Conservation (phyloP, 2,888 invertebrate genomes). For the Synanthedon vespiformis region DNA sequence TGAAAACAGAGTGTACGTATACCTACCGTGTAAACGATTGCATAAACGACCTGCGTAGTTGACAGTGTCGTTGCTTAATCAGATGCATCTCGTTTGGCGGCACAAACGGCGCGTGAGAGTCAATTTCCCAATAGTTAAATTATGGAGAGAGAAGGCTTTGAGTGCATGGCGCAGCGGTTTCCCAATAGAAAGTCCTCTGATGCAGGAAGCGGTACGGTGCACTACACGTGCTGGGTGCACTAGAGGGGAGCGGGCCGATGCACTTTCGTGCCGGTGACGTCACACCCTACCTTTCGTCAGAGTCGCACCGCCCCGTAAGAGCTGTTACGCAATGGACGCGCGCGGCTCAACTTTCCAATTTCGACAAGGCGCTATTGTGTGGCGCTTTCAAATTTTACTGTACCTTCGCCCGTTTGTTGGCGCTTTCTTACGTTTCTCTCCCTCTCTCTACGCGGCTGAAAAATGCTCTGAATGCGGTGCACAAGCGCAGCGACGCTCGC, state of each 20-base stretch:
- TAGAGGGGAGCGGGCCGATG: conserved; percentile 43
- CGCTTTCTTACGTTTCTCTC: conserved; percentile 65
- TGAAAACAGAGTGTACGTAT: neutral
- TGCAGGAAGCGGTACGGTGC: conserved; percentile 54
- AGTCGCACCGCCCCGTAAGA: conserved; percentile 61
- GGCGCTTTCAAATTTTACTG: conserved; percentile 69
- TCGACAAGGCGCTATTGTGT: conserved; percentile 70
- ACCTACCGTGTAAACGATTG: conserved; percentile 23
- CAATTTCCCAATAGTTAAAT: conserved; percentile 49
- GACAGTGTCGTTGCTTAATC: conserved; percentile 43
- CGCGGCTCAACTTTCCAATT: conserved; percentile 69
- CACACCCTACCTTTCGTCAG: conserved; percentile 57
- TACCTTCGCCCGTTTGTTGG: conserved; percentile 51
- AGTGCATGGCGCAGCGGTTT: conserved; percentile 38
- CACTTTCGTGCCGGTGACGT: conserved; percentile 66
- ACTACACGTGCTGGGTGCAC: conserved; percentile 24
- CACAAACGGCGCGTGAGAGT: conserved; percentile 35
- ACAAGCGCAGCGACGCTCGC: conserved; percentile 37
- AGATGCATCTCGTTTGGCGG: conserved; percentile 56
- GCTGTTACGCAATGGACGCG: conserved; percentile 62
- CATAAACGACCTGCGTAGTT: conserved; percentile 12
- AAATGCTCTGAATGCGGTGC: conserved; percentile 57
- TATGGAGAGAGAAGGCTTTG: conserved; percentile 29
- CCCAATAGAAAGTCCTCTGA: conserved; percentile 66
- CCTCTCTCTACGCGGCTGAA: conserved; percentile 53